Evolutionary conservation across 2,888 invertebrate species (phyloP), one percentile per base, ranked within the genome.

Genomic region (Hyles lineata): DNA sequence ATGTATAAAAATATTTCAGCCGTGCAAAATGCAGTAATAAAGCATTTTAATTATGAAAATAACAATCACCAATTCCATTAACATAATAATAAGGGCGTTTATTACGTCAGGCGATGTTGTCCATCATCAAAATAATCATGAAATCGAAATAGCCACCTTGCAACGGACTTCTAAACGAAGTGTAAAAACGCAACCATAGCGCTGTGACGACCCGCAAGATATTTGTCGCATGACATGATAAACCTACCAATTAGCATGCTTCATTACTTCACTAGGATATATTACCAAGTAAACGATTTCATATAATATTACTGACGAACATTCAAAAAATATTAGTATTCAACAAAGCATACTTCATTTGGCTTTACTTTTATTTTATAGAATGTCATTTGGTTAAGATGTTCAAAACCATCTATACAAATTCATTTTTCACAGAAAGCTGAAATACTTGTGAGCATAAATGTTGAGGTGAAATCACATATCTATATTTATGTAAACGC

Each of bases 1-100:
- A 7, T 11, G 21, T 72, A 55, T 58, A 72, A 58, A 72, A 58
- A 67, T 58, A 29, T 21, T 50, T 15, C 50, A 32, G 23, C 32
- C 21, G n/a, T 15, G n/a, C 29, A 2, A 29, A 29, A 29, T 29
- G 29, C 29, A 29, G 29, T 29, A 29, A 29, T 29, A 3, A 29
- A 1, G 29, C 17, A 7, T n/a, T 29, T 74, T 32, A 62, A n/a
- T 35, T 62, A 9, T 35, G n/a, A n/a, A 32, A 35, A 29, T 6
- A 0, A n/a, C 19, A 62, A n/a, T 23, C 17, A 11, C 35, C n/a
- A 11, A 63, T 35, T 35, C 50, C 6, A 55, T 50, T 50, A 43
- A 23, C 11, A 21, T n/a, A 21, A 35, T 35, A n/a, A 35, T 35
- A 21, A 21, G 21, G 19, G 23, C 3, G 23, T 50, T 50, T 17